These are phyloP conservation scores for Conistra vaccinii DNA, from an alignment of 2,888 invertebrate genomes.

Conservation along the genomic window DNA sequence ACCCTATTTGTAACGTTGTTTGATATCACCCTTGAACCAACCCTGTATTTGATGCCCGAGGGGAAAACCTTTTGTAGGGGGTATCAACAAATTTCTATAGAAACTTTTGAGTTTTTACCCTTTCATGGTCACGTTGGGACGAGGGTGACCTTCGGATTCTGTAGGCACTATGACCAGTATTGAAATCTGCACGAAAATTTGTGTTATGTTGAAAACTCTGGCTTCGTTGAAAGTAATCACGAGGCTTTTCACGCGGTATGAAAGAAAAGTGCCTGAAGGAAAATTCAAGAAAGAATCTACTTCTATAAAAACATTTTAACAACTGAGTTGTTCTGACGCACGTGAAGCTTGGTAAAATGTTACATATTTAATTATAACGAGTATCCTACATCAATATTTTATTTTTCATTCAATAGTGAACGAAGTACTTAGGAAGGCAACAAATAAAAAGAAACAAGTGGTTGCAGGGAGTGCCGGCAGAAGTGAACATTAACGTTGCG, in stretches of 20 bases:
- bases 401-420: not conserved
- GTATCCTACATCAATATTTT: not conserved
- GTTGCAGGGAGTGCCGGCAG: too few species aligned
- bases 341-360: too few species aligned
- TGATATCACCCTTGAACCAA: constrained; percentile 11
- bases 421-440: not conserved
- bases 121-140: constrained; percentile 22
- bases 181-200: constrained; percentile 1
- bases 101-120: constrained; percentile 28
- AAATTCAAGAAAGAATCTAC: not conserved
- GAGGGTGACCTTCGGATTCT: constrained; percentile 12
- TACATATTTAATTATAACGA: not conserved
- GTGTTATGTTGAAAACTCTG: not conserved
- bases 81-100: constrained; percentile 9
- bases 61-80: constrained; percentile 16
- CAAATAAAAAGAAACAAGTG: too few species aligned
- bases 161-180: not conserved
- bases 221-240: not conserved
- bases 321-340: too few species aligned
- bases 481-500: too few species aligned
- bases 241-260: not conserved
- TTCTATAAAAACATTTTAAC: not conserved
- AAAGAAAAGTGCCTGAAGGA: constrained; percentile 3
- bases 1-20: constrained; percentile 30
- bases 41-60: constrained; percentile 4